Evolutionary conservation across 2,113 vertebrate genomes (phyloP), one percentile per base, ranked within the genome.

Genomic region (Promerops cafer): DNA sequence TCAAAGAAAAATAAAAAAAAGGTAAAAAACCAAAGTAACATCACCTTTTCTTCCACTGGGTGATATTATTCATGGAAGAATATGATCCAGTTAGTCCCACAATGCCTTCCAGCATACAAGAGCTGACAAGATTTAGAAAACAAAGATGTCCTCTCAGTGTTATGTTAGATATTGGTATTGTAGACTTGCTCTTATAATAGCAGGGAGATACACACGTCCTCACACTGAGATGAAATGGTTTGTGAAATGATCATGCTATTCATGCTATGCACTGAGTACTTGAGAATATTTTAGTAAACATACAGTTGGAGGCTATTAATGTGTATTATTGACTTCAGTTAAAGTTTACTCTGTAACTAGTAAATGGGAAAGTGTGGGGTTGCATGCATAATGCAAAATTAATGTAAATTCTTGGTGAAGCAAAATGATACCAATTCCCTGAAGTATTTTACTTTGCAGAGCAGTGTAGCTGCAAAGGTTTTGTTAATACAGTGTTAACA

Each of bases 301-400:
- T 78, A 78, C 44, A 75, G 49, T 68, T 87, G 76, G n/a, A 89
- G 54, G 61, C 76, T 90, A 52, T 90, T 90, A 97, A 82, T 82
- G 83, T 83, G 5, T 54, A 52, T 93, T 94, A 90, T 93, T 96
- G 72, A 66, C 88, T 90, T 89, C 69, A 93, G n/a, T 94, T 93
- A 96, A 87, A 69, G 39, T 89, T 96, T 71, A 88, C 49, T 54
- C 31, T 79, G 44, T 57, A n/a, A n/a, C 61, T 90, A 35, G 64
- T 95, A 71, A 85, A 76, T 84, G 49, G 31, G 31, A 65, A 75
- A 54, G 56, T n/a, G 33, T 76, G 65, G 50, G 45, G 49, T 81
- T 39, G 59, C 33, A 81, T 94, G 42, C 8, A 1, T 81, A 95
- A 83, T 79, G 61, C 50, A 72, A 59, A 91, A 89, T 76, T 80